Conservation (phyloP, 2,113 vertebrate genomes). For the Nansenia antarctica region DNA sequence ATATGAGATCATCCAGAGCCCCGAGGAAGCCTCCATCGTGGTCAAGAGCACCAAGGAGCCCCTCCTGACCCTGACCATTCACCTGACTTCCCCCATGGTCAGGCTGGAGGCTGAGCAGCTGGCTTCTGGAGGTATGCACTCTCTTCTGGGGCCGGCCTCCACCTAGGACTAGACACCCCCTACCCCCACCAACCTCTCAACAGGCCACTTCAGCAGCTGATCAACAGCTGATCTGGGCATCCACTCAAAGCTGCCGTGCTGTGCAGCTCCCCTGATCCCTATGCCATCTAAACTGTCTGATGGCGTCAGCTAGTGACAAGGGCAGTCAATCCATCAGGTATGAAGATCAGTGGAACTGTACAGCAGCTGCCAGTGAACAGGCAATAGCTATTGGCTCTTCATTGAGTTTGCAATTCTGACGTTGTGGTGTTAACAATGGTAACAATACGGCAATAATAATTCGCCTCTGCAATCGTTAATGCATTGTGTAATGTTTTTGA, state of each 20-base stretch:
- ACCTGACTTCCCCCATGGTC: conserved; percentile 89
- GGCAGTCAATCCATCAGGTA: background rate
- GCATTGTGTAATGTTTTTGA: conserved; percentile 50
- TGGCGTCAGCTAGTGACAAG: background rate
- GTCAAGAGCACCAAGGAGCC: conserved; percentile 87
- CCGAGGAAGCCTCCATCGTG: conserved; percentile 80
- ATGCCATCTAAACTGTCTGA: background rate
- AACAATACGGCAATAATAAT: conserved; percentile 18
- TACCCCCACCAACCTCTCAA: background rate
- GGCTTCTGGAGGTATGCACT: conserved; percentile 78
- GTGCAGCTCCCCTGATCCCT: conserved; percentile 44
- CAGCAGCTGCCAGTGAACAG: conserved; percentile 52
- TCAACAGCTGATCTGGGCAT: conserved; percentile 32
- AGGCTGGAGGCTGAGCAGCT: conserved; percentile 79
- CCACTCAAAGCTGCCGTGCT: too few relatives aligned
- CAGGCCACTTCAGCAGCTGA: background rate
- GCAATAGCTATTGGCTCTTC: conserved; percentile 49
- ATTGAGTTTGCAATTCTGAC: conserved; percentile 46
- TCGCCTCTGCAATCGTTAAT: conserved; percentile 26
- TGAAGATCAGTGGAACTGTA: conserved; percentile 42
- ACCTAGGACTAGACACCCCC: conserved; percentile 13
- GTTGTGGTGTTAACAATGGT: conserved; percentile 38
- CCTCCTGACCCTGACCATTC: conserved; percentile 83
- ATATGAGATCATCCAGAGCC: conserved; percentile 82
- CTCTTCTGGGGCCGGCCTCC: conserved; percentile 36